Evolutionary conservation across 2,113 vertebrate species (phyloP).

Genomic region (Struthidea cinerea): DNA sequence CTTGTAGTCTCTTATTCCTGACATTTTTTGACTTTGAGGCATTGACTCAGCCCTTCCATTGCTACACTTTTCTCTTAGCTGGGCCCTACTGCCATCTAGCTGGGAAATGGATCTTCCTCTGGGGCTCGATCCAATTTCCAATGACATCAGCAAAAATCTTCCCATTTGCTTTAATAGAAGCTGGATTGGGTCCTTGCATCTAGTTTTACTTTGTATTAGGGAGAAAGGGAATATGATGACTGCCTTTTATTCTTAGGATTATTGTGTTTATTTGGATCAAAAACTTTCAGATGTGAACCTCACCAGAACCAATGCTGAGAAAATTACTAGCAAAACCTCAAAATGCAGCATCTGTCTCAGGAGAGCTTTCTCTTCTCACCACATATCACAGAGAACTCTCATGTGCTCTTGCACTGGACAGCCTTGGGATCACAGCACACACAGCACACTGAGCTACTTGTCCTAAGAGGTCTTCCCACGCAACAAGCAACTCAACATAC

Average conservation of each 20-base stretch:
- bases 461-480: not conserved
- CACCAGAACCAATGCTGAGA: not conserved
- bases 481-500: not conserved
- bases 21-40: constrained; percentile 35
- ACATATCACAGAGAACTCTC: not conserved
- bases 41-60: constrained; percentile 25
- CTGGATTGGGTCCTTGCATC: not conserved
- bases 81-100: constrained; percentile 63
- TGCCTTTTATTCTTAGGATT: not conserved
- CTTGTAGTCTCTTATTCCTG: not conserved
- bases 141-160: constrained; percentile 16
- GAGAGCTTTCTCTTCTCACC: not conserved
- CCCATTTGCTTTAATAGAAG: not conserved
- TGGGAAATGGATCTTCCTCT: constrained; percentile 65
- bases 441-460: not conserved
- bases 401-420: not conserved
- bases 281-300: not conserved
- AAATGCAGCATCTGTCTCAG: not conserved
- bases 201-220: not conserved
- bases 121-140: constrained; percentile 26
- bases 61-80: constrained; percentile 31
- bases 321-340: not conserved
- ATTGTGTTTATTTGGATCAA: not conserved
- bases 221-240: not conserved
- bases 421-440: not conserved